Evolutionary conservation across 2,113 vertebrate genomes (phyloP).

Genomic region (Origma solitaria): DNA sequence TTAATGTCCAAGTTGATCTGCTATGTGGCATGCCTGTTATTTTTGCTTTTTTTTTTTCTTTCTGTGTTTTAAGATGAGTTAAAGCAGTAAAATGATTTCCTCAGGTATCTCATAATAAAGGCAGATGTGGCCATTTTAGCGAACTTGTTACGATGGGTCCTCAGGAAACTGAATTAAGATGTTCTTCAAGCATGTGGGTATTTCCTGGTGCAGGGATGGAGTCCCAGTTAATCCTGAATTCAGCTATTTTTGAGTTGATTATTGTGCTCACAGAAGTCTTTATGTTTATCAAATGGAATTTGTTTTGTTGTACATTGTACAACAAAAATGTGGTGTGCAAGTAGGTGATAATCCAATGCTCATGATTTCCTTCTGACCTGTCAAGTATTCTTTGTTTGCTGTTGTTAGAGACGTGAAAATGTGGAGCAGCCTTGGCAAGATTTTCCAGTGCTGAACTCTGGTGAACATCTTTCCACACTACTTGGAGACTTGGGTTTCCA

Average conservation of each 20-base stretch:
- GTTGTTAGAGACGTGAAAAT: background rate
- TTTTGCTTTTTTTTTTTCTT: background rate
- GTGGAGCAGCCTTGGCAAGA: background rate
- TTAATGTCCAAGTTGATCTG: background rate
- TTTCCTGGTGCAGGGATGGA: background rate
- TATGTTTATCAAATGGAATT: background rate
- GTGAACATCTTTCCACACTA: background rate
- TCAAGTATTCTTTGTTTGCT: background rate
- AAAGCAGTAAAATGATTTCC: background rate
- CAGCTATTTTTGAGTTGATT: background rate
- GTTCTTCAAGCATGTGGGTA: background rate
- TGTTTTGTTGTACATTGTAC: background rate
- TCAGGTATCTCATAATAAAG: background rate
- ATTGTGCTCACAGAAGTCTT: background rate
- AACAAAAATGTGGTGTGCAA: background rate
- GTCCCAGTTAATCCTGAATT: background rate
- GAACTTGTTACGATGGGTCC: background rate
- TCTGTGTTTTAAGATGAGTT: background rate
- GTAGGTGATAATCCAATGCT: background rate
- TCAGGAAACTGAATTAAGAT: background rate
- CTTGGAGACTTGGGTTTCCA: background rate
- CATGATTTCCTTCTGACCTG: background rate
- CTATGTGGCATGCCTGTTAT: background rate
- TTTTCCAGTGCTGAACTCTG: background rate
- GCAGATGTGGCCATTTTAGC: background rate